These are phyloP conservation scores for Dufourea novaeangliae DNA, from an alignment of 1,140 invertebrate genomes.

Conservation along the genomic window DNA sequence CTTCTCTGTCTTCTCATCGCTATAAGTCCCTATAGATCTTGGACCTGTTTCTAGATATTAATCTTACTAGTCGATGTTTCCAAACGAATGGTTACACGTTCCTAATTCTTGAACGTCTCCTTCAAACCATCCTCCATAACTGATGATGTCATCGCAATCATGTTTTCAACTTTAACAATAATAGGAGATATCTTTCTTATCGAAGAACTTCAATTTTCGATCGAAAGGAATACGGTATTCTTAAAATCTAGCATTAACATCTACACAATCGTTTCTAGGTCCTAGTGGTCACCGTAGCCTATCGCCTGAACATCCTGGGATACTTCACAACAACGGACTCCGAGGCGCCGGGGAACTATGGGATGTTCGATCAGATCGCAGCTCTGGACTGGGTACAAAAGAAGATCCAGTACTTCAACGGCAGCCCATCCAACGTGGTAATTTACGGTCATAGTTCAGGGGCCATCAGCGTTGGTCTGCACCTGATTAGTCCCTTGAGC, in stretches of 20 bases:
- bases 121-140: neutral
- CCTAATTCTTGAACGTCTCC: neutral
- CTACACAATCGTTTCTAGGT: constrained; percentile 79
- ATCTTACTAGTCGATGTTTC: too few species aligned
- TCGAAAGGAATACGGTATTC: neutral
- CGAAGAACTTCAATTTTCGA: neutral
- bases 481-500: constrained; percentile 85
- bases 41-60: neutral
- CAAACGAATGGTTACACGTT: too few species aligned
- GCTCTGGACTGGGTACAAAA: constrained; percentile 92
- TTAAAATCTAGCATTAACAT: constrained; percentile 9
- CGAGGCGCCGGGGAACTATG: constrained; percentile 94
- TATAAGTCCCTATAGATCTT: neutral
- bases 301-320: constrained; percentile 92
- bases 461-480: constrained; percentile 88
- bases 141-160: neutral
- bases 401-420: constrained; percentile 93
- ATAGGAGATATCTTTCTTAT: neutral
- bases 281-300: constrained; percentile 89
- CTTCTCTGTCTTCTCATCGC: neutral
- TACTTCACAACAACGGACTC: constrained; percentile 93
- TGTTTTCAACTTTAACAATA: neutral
- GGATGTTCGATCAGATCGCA: constrained; percentile 94
- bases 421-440: constrained; percentile 91
- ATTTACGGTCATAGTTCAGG: constrained; percentile 94